phyloP scores from a whole-genome alignment of 1,140 invertebrate genomes.

The Anthonomus grandis region DNA sequence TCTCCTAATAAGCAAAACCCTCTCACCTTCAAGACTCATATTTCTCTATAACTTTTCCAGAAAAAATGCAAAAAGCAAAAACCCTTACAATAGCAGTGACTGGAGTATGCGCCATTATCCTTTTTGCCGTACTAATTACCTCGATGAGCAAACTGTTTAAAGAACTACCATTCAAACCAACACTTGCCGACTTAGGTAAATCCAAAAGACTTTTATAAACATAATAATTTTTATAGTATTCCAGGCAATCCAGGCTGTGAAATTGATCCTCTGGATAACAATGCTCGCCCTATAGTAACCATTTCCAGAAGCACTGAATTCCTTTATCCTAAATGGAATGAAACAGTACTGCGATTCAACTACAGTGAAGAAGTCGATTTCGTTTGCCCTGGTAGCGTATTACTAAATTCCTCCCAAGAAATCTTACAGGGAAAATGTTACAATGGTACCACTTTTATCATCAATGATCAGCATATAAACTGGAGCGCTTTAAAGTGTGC shows the following conservation, averaged over 20 bases:
- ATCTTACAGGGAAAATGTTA: slow-evolving; percentile 10
- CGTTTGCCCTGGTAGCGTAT: slow-evolving; percentile 27
- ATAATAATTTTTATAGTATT: too few relatives aligned
- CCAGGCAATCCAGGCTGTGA: slow-evolving; percentile 24
- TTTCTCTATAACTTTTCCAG: too few relatives aligned
- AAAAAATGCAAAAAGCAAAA: too few relatives aligned
- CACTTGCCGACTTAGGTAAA: too few relatives aligned
- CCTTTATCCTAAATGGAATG: slow-evolving; percentile 20
- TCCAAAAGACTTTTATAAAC: too few relatives aligned
- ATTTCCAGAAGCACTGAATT: slow-evolving; percentile 10
- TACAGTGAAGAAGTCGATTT: slow-evolving; percentile 18
- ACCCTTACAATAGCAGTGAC: too few relatives aligned
- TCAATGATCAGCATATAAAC: neutral
- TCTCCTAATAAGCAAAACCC: too few relatives aligned
- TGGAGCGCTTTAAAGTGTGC: slow-evolving; percentile 15
- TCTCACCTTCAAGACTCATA: too few relatives aligned
- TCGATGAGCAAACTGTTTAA: too few relatives aligned
- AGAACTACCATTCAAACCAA: too few relatives aligned
- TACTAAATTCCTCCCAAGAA: neutral
- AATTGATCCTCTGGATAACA: slow-evolving; percentile 18
- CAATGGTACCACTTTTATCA: slow-evolving; percentile 3
- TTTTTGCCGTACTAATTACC: too few relatives aligned
- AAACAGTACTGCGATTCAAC: slow-evolving; percentile 14
- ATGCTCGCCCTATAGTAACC: slow-evolving; percentile 18
- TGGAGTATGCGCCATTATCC: too few relatives aligned